These are phyloP conservation scores for Chironomus tepperi DNA, from an alignment of 1,140 invertebrate species.

Conservation along the genomic window DNA sequence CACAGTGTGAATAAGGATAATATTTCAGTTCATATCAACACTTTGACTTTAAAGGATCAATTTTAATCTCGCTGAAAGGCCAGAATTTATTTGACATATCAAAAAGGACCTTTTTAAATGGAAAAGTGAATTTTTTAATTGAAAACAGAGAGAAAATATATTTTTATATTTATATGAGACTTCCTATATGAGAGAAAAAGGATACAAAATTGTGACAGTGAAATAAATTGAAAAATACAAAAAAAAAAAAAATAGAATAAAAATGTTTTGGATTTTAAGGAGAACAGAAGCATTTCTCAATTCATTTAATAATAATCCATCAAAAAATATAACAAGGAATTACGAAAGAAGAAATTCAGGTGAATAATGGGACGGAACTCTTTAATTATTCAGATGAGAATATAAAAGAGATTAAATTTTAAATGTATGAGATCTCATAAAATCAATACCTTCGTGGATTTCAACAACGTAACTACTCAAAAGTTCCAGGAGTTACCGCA, in stretches of 20 bases:
- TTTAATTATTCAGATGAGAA: background rate
- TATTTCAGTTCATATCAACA: no score
- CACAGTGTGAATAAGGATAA: no score
- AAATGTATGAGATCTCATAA: no score
- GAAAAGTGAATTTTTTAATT: conserved; percentile 15
- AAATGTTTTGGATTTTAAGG: conserved; percentile 1
- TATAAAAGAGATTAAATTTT: background rate
- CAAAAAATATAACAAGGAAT: background rate
- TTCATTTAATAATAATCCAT: background rate
- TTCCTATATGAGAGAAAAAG: no score
- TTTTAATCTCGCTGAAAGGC: no score
- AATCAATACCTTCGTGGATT: no score
- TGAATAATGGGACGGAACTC: background rate
- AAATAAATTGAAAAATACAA: no score
- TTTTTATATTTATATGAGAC: no score
- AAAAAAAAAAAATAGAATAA: background rate
- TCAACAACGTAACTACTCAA: no score
- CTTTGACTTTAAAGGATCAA: no score
- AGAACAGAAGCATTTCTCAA: background rate
- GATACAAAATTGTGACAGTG: background rate
- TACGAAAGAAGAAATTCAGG: background rate
- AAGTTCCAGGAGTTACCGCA: no score
- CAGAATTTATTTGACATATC: background rate
- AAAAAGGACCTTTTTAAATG: background rate
- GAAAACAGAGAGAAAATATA: background rate